These are phyloP conservation scores for Xiphophorus birchmanni DNA, from an alignment of 2,797 vertebrate genomes.

Conservation along the genomic window DNA sequence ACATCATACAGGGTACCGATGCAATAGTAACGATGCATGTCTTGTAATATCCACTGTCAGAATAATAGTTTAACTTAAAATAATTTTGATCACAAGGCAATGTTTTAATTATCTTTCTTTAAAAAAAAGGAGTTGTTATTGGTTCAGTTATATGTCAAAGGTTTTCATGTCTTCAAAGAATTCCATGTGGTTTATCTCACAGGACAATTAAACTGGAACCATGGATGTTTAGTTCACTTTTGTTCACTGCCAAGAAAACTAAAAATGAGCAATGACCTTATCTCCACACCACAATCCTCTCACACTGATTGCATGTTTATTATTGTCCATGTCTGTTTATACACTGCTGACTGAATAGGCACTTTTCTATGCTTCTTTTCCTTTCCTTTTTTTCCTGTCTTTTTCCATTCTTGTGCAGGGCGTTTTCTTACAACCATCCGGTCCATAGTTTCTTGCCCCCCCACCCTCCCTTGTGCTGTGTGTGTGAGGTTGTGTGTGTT, in stretches of 20 bases:
- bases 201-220: constrained; percentile 6
- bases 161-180: not conserved
- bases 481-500: constrained; percentile 31
- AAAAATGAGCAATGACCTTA: constrained; percentile 37
- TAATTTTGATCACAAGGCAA: not conserved
- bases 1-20: not conserved
- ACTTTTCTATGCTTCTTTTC: constrained; percentile 58
- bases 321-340: constrained; percentile 62
- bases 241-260: constrained; percentile 15
- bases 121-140: not conserved
- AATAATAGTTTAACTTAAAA: not conserved
- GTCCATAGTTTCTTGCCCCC: constrained; percentile 33
- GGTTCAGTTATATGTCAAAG: not conserved
- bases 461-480: constrained; percentile 59
- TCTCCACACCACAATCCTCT: constrained; percentile 59
- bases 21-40: not conserved
- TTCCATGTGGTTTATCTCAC: constrained; percentile 7
- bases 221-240: constrained; percentile 27
- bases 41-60: not conserved
- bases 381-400: constrained; percentile 52
- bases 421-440: constrained; percentile 58
- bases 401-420: constrained; percentile 73
- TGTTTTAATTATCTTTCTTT: not conserved
- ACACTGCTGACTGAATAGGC: constrained; percentile 38
- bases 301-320: constrained; percentile 70